phyloP scores from a whole-genome alignment of 2,888 invertebrate species.

The Eristalinus aeneus region DNA sequence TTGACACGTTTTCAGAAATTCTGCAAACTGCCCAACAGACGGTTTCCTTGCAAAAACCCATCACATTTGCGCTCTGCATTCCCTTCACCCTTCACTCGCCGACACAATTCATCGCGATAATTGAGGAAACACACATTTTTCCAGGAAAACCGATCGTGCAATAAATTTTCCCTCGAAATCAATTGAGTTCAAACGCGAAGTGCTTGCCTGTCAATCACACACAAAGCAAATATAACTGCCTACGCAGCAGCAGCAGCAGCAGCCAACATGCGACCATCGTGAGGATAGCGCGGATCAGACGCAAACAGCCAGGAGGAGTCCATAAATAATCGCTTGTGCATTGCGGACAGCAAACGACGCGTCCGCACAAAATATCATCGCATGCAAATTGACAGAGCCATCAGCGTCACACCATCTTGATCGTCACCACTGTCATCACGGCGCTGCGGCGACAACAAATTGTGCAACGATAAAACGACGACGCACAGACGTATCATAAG shows the following conservation, averaged over 20 bases:
- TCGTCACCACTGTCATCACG: slow-evolving; percentile 2
- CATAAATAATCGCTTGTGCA: slow-evolving; percentile 47
- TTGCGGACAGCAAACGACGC: slow-evolving; percentile 39
- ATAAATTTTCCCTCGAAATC: slow-evolving; percentile 44
- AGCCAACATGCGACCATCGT: slow-evolving; percentile 38
- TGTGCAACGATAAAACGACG: slow-evolving; percentile 9
- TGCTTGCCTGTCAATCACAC: slow-evolving; percentile 60
- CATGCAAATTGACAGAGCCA: slow-evolving; percentile 63
- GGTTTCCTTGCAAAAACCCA: neutral
- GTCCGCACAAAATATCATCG: slow-evolving; percentile 39
- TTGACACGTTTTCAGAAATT: too few relatives aligned
- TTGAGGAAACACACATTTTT: slow-evolving; percentile 17
- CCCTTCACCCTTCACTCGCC: neutral
- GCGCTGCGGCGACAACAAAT: neutral
- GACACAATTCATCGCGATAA: slow-evolving; percentile 26
- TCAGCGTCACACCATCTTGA: slow-evolving; percentile 6
- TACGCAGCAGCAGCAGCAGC: slow-evolving; percentile 31
- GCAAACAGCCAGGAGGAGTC: slow-evolving; percentile 1
- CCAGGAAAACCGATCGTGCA: slow-evolving; percentile 46
- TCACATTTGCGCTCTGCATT: too few relatives aligned
- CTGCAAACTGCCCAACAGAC: too few relatives aligned
- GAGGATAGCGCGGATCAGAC: slow-evolving; percentile 17
- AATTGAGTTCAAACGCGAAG: slow-evolving; percentile 64
- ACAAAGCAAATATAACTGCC: slow-evolving; percentile 37
- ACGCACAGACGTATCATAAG: slow-evolving; percentile 25